These are phyloP conservation scores for Scaptomyza pallida DNA, from an alignment of 1,140 invertebrate genomes.

Conservation along the genomic window DNA sequence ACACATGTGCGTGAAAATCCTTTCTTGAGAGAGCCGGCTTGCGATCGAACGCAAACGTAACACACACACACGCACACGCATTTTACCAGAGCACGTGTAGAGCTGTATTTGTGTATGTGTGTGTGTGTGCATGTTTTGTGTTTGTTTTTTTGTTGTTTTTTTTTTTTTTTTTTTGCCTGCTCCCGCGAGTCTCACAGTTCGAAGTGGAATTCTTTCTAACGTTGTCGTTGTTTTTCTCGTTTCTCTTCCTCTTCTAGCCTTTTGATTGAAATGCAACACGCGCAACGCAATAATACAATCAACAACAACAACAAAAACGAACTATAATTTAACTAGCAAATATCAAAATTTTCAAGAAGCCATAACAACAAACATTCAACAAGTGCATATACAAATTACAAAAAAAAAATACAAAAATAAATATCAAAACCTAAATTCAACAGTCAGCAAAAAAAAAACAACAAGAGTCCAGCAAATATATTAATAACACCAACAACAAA, in stretches of 20 bases:
- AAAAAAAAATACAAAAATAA: slow-evolving; percentile 38
- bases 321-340: slow-evolving; percentile 44
- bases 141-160: too few species aligned
- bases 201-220: slow-evolving; percentile 38
- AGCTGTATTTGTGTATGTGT: slow-evolving; percentile 36
- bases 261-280: slow-evolving; percentile 67
- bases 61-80: slow-evolving; percentile 5
- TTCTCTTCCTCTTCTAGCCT: slow-evolving; percentile 42
- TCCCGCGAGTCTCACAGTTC: slow-evolving; percentile 5
- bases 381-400: slow-evolving; percentile 58
- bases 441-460: slow-evolving; percentile 37
- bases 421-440: slow-evolving; percentile 28
- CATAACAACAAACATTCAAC: slow-evolving; percentile 40
- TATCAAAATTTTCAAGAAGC: slow-evolving; percentile 48
- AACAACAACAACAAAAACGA: slow-evolving; percentile 39
- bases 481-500: slow-evolving; percentile 17
- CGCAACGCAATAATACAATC: slow-evolving; percentile 45
- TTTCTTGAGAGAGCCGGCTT: slow-evolving; percentile 44
- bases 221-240: slow-evolving; percentile 20
- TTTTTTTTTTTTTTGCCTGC: slow-evolving; percentile 5
- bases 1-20: slow-evolving; percentile 71
- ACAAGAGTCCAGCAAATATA: slow-evolving; percentile 33
- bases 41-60: slow-evolving; percentile 17
- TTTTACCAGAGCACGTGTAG: slow-evolving; percentile 53
- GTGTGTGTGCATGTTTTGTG: neutral